Percentiles rank a stretch among this genome's conserved stretches.
Evolutionary conservation across 2,888 invertebrate species (phyloP).

Genomic region (Bugula neritina): DNA sequence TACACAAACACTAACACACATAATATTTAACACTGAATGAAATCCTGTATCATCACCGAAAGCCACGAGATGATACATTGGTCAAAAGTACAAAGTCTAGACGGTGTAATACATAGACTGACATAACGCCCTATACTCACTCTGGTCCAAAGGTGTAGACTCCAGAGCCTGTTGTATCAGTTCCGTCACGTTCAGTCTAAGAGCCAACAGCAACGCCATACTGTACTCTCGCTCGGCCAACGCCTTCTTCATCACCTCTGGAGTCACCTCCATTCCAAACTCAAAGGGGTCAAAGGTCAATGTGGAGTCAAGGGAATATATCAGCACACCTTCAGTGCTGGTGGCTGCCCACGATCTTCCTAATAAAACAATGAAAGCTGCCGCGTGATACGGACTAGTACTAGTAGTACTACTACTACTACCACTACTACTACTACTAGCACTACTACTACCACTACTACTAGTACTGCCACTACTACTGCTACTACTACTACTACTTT

Average conservation of each 20-base stretch:
- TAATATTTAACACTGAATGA: too few species aligned
- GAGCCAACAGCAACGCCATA: slow-evolving; percentile 73
- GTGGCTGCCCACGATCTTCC: slow-evolving; percentile 75
- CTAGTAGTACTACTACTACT: background rate
- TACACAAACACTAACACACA: too few species aligned
- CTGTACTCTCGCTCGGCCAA: slow-evolving; percentile 44
- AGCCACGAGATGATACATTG: too few species aligned
- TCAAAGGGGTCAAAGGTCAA: slow-evolving; percentile 89
- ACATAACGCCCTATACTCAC: too few species aligned
- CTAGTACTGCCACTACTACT: background rate
- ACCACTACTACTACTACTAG: too few species aligned
- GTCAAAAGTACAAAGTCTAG: too few species aligned
- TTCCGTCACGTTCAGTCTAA: slow-evolving; percentile 74
- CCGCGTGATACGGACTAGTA: too few species aligned
- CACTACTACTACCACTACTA: too few species aligned
- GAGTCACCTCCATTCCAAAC: slow-evolving; percentile 75
- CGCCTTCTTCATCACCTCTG: slow-evolving; percentile 52
- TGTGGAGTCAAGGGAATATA: slow-evolving; percentile 73
- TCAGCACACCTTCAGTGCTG: slow-evolving; percentile 86
- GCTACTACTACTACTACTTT: background rate
- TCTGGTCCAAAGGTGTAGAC: slow-evolving; percentile 67
- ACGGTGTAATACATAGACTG: too few species aligned
- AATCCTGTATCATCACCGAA: too few species aligned
- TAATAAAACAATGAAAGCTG: too few species aligned
- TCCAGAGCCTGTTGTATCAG: slow-evolving; percentile 77